A percentile compares a stretch with the other conserved stretches of the same genome.
Conservation (phyloP, 2,797 vertebrate genomes). For the Iguana delicatissima region DNA sequence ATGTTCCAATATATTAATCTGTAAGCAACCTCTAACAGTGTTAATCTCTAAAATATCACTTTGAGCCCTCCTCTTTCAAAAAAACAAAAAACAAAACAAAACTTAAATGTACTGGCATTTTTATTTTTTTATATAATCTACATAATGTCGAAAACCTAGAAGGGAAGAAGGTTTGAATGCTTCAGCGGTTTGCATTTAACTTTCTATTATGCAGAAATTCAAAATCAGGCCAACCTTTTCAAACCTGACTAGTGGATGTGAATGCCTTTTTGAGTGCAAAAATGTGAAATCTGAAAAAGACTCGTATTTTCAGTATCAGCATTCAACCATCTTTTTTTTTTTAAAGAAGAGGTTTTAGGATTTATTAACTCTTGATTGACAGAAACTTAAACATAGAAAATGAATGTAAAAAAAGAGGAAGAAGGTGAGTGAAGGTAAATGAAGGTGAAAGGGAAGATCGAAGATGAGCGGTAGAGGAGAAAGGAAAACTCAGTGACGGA, state of each 20-base stretch:
- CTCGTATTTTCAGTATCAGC: too few relatives aligned
- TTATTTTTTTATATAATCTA: conserved; percentile 41
- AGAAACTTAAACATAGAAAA: too few relatives aligned
- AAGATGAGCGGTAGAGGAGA: too few relatives aligned
- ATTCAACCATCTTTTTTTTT: too few relatives aligned
- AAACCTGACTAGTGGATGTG: conserved; percentile 45
- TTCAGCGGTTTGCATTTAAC: conserved; percentile 46
- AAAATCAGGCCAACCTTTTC: conserved; percentile 57
- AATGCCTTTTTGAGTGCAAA: not conserved
- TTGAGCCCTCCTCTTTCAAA: not conserved
- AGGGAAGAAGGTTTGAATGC: conserved; percentile 25
- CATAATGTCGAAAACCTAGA: conserved; percentile 32
- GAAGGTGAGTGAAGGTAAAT: too few relatives aligned
- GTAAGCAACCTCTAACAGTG: conserved; percentile 45
- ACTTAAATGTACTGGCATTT: conserved; percentile 11
- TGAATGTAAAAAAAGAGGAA: too few relatives aligned
- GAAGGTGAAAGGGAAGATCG: too few relatives aligned
- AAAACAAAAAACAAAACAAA: too few relatives aligned
- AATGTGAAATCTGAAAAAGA: conserved; percentile 39
- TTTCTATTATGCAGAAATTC: conserved; percentile 48
- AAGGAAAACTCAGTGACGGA: too few relatives aligned
- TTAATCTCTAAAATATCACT: conserved; percentile 50
- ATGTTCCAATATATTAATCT: conserved; percentile 60
- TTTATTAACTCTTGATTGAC: too few relatives aligned
- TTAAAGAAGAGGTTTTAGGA: too few relatives aligned